phyloP scores from a whole-genome alignment of 2,113 vertebrate genomes.

The Phrynocephalus versicolor region DNA sequence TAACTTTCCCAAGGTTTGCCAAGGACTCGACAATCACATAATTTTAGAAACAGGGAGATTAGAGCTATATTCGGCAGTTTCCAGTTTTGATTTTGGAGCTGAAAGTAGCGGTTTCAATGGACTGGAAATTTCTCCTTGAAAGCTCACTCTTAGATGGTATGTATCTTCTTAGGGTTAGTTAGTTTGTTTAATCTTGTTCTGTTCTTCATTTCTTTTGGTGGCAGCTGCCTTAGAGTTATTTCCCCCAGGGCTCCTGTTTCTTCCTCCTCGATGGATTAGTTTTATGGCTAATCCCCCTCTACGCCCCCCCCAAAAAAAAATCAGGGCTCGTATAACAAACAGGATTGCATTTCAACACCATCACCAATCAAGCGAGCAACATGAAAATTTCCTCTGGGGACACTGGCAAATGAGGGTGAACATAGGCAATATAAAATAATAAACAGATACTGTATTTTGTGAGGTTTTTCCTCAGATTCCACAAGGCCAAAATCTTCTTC shows the following conservation, averaged over 20 bases:
- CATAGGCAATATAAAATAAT: background rate
- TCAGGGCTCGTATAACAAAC: background rate
- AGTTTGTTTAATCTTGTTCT: background rate
- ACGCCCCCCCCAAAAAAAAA: background rate
- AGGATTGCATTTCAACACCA: background rate
- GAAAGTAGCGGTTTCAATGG: background rate
- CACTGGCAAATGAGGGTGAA: background rate
- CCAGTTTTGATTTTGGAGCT: background rate
- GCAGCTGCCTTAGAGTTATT: background rate
- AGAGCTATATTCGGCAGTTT: background rate
- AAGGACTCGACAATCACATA: background rate
- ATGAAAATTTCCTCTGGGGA: background rate
- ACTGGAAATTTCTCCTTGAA: background rate
- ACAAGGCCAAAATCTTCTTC: background rate
- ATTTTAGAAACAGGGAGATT: background rate
- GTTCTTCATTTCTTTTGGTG: background rate
- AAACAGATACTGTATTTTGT: background rate
- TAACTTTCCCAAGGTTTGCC: no score
- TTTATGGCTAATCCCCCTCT: background rate
- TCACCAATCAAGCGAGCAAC: background rate
- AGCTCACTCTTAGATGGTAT: background rate
- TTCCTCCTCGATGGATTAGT: background rate
- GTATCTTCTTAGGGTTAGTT: background rate
- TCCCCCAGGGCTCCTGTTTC: background rate
- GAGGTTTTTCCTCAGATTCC: background rate